Evolutionary conservation across 1,140 invertebrate species (phyloP).

Genomic region (Temnothorax curvispinosus): DNA sequence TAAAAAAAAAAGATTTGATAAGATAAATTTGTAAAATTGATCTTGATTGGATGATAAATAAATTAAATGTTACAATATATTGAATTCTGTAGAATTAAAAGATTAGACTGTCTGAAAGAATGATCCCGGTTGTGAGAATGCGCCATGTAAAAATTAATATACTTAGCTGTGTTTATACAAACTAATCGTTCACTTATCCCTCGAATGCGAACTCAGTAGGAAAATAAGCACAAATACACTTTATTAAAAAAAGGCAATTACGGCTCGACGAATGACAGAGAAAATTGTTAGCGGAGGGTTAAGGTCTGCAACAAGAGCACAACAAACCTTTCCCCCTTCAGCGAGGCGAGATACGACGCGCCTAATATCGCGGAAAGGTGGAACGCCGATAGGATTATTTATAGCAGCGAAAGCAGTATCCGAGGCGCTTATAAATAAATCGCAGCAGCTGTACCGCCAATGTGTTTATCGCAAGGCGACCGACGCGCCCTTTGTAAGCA

Average conservation of each 20-base stretch:
- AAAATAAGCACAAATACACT: background rate
- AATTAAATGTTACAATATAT: background rate
- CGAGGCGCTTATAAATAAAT: slow-evolving; percentile 66
- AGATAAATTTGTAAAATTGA: background rate
- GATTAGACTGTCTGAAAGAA: background rate
- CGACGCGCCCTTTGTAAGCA: slow-evolving; percentile 45
- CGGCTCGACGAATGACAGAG: slow-evolving; percentile 7
- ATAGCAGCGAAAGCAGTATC: slow-evolving; percentile 36
- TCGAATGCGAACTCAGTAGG: background rate
- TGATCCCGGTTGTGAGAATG: background rate
- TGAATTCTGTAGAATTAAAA: background rate
- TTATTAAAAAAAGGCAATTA: background rate
- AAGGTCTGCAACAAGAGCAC: slow-evolving; percentile 50
- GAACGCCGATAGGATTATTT: slow-evolving; percentile 62
- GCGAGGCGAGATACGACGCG: slow-evolving; percentile 25
- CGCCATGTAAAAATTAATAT: background rate
- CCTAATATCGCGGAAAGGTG: slow-evolving; percentile 53
- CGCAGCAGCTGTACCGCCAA: slow-evolving; percentile 47
- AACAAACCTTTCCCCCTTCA: slow-evolving; percentile 39
- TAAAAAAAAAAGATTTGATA: background rate
- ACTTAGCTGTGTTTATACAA: background rate
- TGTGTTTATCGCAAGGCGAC: slow-evolving; percentile 57
- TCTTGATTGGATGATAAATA: background rate
- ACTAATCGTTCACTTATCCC: background rate
- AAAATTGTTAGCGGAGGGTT: slow-evolving; percentile 42